Conservation (phyloP, 2,888 invertebrate species). For the Rosalia funebris region DNA sequence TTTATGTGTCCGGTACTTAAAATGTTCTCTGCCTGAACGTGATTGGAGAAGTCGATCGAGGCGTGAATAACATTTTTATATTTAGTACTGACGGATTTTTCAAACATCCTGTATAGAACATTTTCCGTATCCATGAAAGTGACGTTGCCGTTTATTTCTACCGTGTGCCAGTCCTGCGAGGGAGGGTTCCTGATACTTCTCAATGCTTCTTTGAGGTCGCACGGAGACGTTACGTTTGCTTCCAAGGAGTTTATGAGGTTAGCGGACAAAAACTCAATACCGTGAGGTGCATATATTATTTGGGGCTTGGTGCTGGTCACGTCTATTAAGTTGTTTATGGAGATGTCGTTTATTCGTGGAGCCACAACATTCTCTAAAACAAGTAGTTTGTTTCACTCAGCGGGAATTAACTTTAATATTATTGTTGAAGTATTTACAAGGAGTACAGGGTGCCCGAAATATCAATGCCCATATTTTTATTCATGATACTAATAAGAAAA, state of each 20-base stretch:
- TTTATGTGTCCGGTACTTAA: conserved; percentile 50
- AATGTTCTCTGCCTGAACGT: conserved; percentile 49
- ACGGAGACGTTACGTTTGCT: conserved; percentile 40
- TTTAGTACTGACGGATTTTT: conserved; percentile 49
- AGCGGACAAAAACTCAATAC: conserved; percentile 35
- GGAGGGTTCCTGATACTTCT: conserved; percentile 43
- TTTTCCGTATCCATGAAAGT: conserved; percentile 48
- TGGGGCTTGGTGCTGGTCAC: conserved; percentile 40
- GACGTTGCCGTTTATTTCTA: conserved; percentile 48
- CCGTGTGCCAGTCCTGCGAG: conserved; percentile 43
- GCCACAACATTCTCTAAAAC: conserved; percentile 47
- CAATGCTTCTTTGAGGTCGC: conserved; percentile 42
- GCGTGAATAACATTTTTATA: conserved; percentile 47
- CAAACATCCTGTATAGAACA: conserved; percentile 47
- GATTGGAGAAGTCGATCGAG: conserved; percentile 50
- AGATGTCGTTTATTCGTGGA: conserved; percentile 48
- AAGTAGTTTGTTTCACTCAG: too few species aligned
- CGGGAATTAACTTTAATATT: too few species aligned
- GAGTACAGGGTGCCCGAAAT: too few species aligned
- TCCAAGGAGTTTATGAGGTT: conserved; percentile 35
- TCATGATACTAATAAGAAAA: too few species aligned
- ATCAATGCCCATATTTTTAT: too few species aligned
- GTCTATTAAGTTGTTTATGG: conserved; percentile 47
- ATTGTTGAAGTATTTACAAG: too few species aligned
- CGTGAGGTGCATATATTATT: conserved; percentile 39